phyloP scores from a whole-genome alignment of 2,888 invertebrate species.

The Rhamnusium bicolor region DNA sequence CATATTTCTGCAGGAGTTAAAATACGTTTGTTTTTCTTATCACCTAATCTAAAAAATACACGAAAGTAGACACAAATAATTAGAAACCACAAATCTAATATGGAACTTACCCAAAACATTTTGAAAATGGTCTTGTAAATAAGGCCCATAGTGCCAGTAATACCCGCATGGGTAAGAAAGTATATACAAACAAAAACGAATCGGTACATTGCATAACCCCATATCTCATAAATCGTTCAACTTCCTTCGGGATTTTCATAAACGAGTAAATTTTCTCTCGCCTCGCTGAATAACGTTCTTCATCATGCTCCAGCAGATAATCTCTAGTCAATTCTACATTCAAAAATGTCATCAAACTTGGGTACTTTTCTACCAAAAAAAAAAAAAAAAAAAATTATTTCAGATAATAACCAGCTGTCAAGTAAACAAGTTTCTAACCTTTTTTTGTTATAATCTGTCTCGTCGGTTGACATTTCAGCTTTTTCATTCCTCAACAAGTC shows the following conservation, averaged over 20 bases:
- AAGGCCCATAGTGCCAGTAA: constrained; percentile 89
- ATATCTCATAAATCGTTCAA: constrained; percentile 93
- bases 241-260: constrained; percentile 93
- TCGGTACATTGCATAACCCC: constrained; percentile 97
- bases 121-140: constrained; percentile 80
- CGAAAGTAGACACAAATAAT: constrained; percentile 8
- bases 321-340: constrained; percentile 92
- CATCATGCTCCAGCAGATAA: constrained; percentile 95
- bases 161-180: constrained; percentile 95
- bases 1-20: constrained; percentile 94
- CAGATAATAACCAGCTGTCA: constrained; percentile 20
- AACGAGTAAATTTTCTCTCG: constrained; percentile 97
- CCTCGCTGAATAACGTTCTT: constrained; percentile 93
- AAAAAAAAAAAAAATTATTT: constrained; percentile 38
- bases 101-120: constrained; percentile 80
- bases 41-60: constrained; percentile 57
- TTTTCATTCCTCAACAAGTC: constrained; percentile 63
- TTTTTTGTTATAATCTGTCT: constrained; percentile 21
- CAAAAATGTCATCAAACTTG: constrained; percentile 80
- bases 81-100: neutral
- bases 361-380: constrained; percentile 63
- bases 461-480: constrained; percentile 48
- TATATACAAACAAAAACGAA: constrained; percentile 97
- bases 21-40: constrained; percentile 73
- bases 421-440: constrained; percentile 22